phyloP scores from a whole-genome alignment of 2,113 vertebrate species.

The Galeopterus variegatus region DNA sequence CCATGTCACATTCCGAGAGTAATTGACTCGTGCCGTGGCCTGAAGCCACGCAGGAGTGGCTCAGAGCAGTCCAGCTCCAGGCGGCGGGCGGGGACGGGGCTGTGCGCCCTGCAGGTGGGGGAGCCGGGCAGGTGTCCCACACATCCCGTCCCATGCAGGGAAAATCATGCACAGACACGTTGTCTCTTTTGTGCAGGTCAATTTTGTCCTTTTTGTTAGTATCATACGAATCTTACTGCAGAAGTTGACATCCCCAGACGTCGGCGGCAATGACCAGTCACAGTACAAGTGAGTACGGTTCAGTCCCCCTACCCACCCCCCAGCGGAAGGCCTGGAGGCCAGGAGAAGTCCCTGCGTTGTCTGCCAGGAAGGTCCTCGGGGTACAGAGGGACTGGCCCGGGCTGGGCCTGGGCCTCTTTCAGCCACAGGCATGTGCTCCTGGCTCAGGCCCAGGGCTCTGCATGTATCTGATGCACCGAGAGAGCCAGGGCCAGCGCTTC shows the following conservation, averaged over 20 bases:
- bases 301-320: background rate
- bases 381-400: rapidly evolving
- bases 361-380: background rate
- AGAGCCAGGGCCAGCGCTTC: background rate
- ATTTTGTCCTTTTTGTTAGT: slow-evolving; percentile 90
- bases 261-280: slow-evolving; percentile 90
- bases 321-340: background rate
- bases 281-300: slow-evolving; percentile 86
- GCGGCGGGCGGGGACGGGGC: background rate
- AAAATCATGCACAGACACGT: background rate
- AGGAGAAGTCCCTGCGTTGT: background rate
- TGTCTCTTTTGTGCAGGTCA: slow-evolving; percentile 84
- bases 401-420: background rate
- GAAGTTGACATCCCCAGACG: slow-evolving; percentile 90
- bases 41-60: background rate
- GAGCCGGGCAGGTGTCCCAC: no score
- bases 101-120: no score
- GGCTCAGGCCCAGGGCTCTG: background rate
- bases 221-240: slow-evolving; percentile 91
- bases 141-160: no score
- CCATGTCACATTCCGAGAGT: rapidly evolving
- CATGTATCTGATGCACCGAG: background rate
- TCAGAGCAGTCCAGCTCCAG: no score
- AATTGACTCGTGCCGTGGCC: rapidly evolving
- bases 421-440: rapidly evolving